Conservation (phyloP, 2,113 vertebrate genomes). For the Desmodus rotundus region DNA sequence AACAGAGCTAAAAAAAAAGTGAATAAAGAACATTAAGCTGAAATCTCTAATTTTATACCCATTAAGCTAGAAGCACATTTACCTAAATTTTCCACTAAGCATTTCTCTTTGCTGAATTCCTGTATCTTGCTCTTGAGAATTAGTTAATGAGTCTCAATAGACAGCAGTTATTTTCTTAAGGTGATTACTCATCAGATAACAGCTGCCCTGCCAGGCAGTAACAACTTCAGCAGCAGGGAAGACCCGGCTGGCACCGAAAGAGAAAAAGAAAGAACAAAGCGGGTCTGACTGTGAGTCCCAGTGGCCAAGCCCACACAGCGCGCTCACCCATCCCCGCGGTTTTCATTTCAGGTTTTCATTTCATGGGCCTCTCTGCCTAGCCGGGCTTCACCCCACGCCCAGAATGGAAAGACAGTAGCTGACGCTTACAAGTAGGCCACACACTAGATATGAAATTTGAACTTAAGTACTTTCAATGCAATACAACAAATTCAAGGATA, state of each 20-base stretch:
- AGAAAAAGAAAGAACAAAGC: neutral
- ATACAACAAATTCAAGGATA: neutral
- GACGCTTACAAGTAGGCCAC: neutral
- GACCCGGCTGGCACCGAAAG: neutral
- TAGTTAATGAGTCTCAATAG: neutral
- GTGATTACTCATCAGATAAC: neutral
- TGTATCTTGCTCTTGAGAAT: neutral
- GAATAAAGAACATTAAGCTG: conserved; percentile 18
- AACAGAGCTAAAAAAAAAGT: conserved; percentile 47
- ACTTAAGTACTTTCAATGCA: neutral
- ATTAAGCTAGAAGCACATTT: neutral
- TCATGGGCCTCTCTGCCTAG: neutral
- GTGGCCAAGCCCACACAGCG: neutral
- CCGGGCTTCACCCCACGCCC: neutral
- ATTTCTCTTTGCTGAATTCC: neutral
- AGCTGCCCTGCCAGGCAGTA: neutral
- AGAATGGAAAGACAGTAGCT: neutral
- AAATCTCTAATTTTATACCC: neutral
- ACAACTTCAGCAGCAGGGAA: neutral
- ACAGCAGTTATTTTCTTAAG: neutral
- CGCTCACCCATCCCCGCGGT: neutral
- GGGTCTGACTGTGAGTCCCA: neutral
- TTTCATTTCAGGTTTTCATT: no score
- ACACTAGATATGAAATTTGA: neutral
- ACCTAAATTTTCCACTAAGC: neutral